phyloP scores from a whole-genome alignment of 2,113 vertebrate species.

The Hippocampus abdominalis region DNA sequence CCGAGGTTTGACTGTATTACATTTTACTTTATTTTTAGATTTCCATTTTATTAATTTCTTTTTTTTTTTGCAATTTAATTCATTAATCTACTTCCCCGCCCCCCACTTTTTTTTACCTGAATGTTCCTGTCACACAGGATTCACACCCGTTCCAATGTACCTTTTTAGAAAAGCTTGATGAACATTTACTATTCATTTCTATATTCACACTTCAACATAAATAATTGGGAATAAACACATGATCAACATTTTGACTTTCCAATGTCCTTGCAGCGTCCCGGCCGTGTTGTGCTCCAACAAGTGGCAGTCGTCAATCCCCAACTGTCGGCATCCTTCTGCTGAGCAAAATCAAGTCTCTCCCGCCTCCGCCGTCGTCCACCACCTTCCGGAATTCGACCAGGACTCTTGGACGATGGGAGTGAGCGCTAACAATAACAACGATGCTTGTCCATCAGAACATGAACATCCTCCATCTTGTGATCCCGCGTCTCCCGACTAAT shows the following conservation, averaged over 20 bases:
- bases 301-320: constrained; percentile 47
- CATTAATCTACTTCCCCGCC: no score
- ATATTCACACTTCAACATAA: no score
- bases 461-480: constrained; percentile 1
- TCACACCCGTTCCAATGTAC: no score
- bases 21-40: no score
- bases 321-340: constrained; percentile 13
- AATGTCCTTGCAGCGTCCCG: constrained; percentile 47
- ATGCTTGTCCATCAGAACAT: background rate
- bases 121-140: no score
- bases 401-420: constrained; percentile 38
- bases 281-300: constrained; percentile 63
- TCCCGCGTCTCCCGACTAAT: background rate
- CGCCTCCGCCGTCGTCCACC: constrained; percentile 19
- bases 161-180: no score
- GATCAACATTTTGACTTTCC: constrained; percentile 3
- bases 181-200: no score
- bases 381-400: constrained; percentile 50
- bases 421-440: constrained; percentile 37
- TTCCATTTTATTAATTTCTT: no score
- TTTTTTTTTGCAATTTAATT: no score
- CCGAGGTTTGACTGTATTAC: no score
- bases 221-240: background rate
- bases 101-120: no score
- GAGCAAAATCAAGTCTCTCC: constrained; percentile 20